Base-by-base conservation (phyloP, 2,113 vertebrate species). In the Chloropsis cyanopogon region DNA sequence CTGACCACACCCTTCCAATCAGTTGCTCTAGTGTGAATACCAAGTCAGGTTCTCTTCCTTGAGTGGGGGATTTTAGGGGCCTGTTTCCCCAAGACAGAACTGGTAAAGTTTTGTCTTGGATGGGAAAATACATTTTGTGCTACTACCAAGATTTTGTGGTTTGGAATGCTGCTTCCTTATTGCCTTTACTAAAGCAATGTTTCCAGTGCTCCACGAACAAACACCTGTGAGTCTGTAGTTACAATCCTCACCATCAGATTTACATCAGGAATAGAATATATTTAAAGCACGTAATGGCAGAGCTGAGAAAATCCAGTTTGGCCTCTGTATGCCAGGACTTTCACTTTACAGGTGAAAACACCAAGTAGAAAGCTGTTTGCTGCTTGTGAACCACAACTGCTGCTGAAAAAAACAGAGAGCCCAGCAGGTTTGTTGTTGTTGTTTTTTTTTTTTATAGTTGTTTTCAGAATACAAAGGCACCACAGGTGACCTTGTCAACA, bases 101-200 rank as follows among this genome's bases (percentile, higher is more conserved):
- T 16, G 5, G 2, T 53, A 37, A 46, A 66, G 41, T 37, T 46
- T 78, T 80, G 52, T 39, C 72, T 81, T 82, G 47, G 39, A 68
- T 8, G 18, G 60, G 69, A 77, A 86, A 81, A 82, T 7, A 33
- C 5, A 59, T 42, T 90, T 59, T 83, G 60, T 80, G 85, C 37
- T 90, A 8, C 25, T 56, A 56, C 29, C 9, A 68, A 39, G 50
- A 73, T 73, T 78, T 23, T 2, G 3, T 56, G 35, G 23, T 92
- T 92, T 86, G 80, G 69, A 95, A 93, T 69, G 88, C 93, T 86
- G 71, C 68, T 94, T 86, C 75, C 47, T 75, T 44, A 64, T 47
- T 49, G 60, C 66, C 71, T 93, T 86, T 29, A 41, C 68, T 68
- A 53, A 68, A 50, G 29, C 12, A 26, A 73, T n/a, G 56, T n/a